phyloP scores from a whole-genome alignment of 2,888 invertebrate genomes.

The Perizoma affinitatum region DNA sequence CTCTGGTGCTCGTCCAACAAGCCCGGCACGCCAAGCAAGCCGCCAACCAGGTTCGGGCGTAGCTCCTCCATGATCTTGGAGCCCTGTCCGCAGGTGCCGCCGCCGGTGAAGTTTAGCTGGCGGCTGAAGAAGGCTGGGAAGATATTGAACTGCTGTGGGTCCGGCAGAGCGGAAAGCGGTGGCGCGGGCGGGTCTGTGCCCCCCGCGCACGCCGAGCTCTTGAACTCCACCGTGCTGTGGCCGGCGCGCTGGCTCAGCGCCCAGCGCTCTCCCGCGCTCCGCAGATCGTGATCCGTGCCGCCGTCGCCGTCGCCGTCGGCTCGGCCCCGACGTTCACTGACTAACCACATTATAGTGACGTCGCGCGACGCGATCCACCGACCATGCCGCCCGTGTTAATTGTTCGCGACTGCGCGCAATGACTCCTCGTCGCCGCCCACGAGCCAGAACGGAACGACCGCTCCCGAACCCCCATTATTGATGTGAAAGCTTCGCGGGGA shows the following conservation, averaged over 20 bases:
- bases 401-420: conserved; percentile 82
- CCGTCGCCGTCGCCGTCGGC: conserved; percentile 81
- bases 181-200: conserved; percentile 80
- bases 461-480: conserved; percentile 76
- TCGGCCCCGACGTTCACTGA: conserved; percentile 86
- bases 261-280: conserved; percentile 76
- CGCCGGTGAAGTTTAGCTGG: conserved; percentile 91
- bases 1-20: conserved; percentile 90
- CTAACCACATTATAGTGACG: conserved; percentile 86
- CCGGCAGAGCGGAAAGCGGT: conserved; percentile 84
- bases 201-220: conserved; percentile 88
- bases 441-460: conserved; percentile 72
- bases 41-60: conserved; percentile 91
- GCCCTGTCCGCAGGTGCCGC: conserved; percentile 88
- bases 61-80: conserved; percentile 94
- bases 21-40: conserved; percentile 90
- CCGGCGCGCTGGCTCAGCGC: conserved; percentile 76
- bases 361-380: conserved; percentile 67
- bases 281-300: conserved; percentile 70
- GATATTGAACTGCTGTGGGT: conserved; percentile 94
- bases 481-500: conserved; percentile 74
- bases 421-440: conserved; percentile 70
- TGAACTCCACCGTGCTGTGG: conserved; percentile 94
- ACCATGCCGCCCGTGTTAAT: conserved; percentile 76
- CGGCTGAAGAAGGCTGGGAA: conserved; percentile 96